Evolutionary conservation across 2,888 invertebrate genomes (phyloP).

Genomic region (Plebejus melissa): DNA sequence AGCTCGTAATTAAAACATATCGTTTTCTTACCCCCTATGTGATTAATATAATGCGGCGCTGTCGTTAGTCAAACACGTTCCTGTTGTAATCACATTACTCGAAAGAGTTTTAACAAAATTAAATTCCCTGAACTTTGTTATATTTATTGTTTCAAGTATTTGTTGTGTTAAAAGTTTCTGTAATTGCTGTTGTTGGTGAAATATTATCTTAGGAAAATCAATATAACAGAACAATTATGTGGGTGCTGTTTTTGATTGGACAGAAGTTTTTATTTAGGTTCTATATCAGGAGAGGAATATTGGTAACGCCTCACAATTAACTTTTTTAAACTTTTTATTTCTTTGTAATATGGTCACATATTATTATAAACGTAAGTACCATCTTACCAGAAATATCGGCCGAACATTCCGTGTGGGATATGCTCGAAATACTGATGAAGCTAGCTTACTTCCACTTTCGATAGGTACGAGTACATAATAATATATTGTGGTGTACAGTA

Average conservation of each 20-base stretch:
- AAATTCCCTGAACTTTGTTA: conserved; percentile 22
- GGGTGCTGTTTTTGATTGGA: not conserved
- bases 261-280: not conserved
- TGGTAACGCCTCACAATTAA: not conserved
- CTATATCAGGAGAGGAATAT: not conserved
- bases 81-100: conserved; percentile 28
- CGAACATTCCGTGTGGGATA: not conserved
- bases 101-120: conserved; percentile 27
- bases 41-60: conserved; percentile 25
- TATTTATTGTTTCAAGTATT: conserved; percentile 24
- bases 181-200: conserved; percentile 8
- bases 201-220: not conserved
- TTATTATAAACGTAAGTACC: too few species aligned
- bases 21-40: conserved; percentile 18
- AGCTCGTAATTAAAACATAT: conserved; percentile 26
- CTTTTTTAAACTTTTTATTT: not conserved
- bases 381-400: not conserved
- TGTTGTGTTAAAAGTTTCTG: conserved; percentile 7
- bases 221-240: not conserved
- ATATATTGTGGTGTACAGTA: not conserved
- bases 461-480: not conserved
- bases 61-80: conserved; percentile 17
- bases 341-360: not conserved
- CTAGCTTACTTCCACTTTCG: not conserved
- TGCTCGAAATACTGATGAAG: not conserved